These are phyloP conservation scores for Polydrusus cervinus DNA, from an alignment of 2,888 invertebrate genomes.

Conservation along the genomic window DNA sequence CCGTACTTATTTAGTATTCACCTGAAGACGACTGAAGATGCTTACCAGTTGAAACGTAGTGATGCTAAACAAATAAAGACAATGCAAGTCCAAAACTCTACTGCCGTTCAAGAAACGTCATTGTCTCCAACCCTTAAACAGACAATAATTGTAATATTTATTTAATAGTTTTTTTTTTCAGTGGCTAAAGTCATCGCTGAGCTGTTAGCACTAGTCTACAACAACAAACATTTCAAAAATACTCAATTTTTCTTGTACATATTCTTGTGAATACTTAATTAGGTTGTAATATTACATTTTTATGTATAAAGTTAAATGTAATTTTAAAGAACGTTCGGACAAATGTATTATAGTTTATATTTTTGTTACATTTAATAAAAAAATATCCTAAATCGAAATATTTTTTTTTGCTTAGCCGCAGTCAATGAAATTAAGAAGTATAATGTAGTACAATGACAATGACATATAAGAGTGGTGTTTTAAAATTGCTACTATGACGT, in stretches of 20 bases:
- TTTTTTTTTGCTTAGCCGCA: not conserved
- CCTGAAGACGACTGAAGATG: too few species aligned
- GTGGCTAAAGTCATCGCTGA: slow-evolving; percentile 85
- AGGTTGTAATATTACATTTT: not conserved
- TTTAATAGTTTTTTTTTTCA: slow-evolving; percentile 72
- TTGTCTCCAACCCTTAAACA: too few species aligned
- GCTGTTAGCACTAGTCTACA: slow-evolving; percentile 73
- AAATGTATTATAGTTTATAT: slow-evolving; percentile 24
- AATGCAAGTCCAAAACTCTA: too few species aligned
- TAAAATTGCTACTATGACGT: too few species aligned
- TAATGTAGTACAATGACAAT: too few species aligned
- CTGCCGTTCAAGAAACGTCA: too few species aligned
- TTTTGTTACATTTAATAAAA: slow-evolving; percentile 27
- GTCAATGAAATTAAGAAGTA: too few species aligned
- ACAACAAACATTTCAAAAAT: not conserved
- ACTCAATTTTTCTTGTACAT: slow-evolving; percentile 24
- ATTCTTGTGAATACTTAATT: slow-evolving; percentile 19
- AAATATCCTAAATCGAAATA: not conserved
- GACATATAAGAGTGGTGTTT: too few species aligned
- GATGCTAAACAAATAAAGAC: too few species aligned
- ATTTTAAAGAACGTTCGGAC: not conserved
- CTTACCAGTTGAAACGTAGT: too few species aligned
- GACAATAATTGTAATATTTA: too few species aligned
- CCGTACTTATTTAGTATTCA: too few species aligned
- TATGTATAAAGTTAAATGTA: slow-evolving; percentile 5